Evolutionary conservation across 2,888 invertebrate species (phyloP).

Genomic region (Stratiomys singularior): DNA sequence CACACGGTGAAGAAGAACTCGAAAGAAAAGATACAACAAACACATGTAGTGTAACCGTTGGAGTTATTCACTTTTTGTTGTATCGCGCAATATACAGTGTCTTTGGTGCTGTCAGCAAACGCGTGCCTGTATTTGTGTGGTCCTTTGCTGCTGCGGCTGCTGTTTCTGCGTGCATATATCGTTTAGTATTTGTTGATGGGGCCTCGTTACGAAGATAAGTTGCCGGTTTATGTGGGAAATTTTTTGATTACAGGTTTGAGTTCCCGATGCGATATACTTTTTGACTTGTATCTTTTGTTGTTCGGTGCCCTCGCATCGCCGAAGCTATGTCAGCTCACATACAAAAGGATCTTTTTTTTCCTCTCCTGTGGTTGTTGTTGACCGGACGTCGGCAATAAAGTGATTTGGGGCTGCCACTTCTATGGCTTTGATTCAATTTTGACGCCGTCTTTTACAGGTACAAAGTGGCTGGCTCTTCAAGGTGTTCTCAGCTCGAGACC

Average conservation of each 20-base stretch:
- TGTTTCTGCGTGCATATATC: constrained; percentile 45
- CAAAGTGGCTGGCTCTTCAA: constrained; percentile 35
- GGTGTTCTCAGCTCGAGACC: background rate
- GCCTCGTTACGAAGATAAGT: constrained; percentile 42
- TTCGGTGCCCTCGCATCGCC: background rate
- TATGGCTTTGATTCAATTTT: constrained; percentile 44
- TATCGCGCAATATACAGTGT: background rate
- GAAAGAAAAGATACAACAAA: constrained; percentile 3
- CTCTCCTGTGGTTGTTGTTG: constrained; percentile 5
- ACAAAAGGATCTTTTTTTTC: constrained; percentile 37
- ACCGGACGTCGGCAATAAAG: constrained; percentile 43
- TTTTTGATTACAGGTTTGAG: constrained; percentile 46
- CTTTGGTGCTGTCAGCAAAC: constrained; percentile 63
- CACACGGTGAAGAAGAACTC: background rate
- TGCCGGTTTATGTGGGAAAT: constrained; percentile 48
- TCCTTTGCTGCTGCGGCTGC: constrained; percentile 54
- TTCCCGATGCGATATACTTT: constrained; percentile 31
- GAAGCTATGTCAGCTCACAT: background rate
- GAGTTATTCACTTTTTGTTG: background rate
- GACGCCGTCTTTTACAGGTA: constrained; percentile 43
- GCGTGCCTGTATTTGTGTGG: constrained; percentile 67
- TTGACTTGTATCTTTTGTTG: background rate
- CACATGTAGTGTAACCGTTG: background rate
- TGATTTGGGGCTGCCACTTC: constrained; percentile 45
- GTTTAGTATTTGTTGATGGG: constrained; percentile 52